Evolutionary conservation across 2,113 vertebrate genomes (phyloP), one percentile per base, ranked within the genome.

Genomic region (Nesospiza acunhae): DNA sequence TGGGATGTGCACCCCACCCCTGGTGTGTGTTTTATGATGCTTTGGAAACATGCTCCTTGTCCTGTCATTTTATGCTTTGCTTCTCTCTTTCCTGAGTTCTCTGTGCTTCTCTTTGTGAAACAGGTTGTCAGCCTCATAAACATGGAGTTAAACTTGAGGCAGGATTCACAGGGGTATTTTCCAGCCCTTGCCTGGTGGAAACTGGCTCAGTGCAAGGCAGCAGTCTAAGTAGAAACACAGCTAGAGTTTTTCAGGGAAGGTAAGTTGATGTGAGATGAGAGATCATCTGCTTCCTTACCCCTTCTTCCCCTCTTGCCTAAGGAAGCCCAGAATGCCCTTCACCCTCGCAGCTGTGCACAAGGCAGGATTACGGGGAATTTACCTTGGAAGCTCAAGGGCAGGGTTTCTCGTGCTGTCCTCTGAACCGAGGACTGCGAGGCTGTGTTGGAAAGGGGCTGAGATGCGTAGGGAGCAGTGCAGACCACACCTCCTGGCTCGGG

Each of bases 401-500:
- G 16, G 22, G 28, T 85, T 64, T 63, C 49, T 17, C 10, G 46
- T 39, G 50, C 75, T 46, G 70, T 83, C 79, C 68, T 79, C 70
- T 77, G 75, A 72, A 10, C 17, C 0, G 5, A 37, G 24, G 64
- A 37, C 72, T 78, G 6, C 39, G 17, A 11, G 73, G 64, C 83
- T 69, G 1, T 41, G 30, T 7, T 67, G 88, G 85, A 77, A 93
- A 39, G 60, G 78, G 89, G 80, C 59, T 53, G 86, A 49, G 90
- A 84, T 86, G 68, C 7, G 11, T 24, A 26, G 64, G 79, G 83
- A 95, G 86, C 59, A 7, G 19, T 64, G 87, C 83, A 94, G 68
- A 94, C 93, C 93, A 92, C 94, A 89, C 94, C 94, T 96, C 94
- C 85, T 46, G n/a, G 82, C 63, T 37, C 19, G 93, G 78, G 70